Conservation (phyloP, 2,888 invertebrate genomes). For the Orthonevra nobilis region DNA sequence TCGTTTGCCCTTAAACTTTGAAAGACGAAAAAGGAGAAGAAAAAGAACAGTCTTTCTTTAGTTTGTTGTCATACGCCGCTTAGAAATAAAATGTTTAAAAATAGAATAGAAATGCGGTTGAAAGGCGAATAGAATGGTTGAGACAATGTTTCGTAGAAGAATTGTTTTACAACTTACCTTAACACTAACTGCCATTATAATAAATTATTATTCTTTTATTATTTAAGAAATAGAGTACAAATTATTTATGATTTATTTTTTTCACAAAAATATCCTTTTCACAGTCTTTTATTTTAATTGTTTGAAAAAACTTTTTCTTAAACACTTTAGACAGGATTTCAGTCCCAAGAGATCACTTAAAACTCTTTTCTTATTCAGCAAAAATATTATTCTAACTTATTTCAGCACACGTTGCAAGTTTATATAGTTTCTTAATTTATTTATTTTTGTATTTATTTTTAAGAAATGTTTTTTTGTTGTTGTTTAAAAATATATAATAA, state of each 20-base stretch:
- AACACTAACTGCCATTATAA: conserved; percentile 49
- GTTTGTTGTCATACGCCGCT: conserved; percentile 16
- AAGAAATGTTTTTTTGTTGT: too few species aligned
- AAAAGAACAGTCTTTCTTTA: background rate
- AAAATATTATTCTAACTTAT: too few species aligned
- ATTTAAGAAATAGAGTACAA: background rate
- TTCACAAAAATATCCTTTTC: conserved; percentile 2
- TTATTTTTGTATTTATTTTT: too few species aligned
- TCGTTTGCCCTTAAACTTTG: conserved; percentile 27
- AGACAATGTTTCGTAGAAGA: too few species aligned
- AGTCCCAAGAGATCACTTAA: background rate
- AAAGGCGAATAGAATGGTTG: background rate
- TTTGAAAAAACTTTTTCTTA: background rate
- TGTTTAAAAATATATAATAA: background rate
- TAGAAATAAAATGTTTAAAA: conserved; percentile 19
- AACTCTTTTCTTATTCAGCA: too few species aligned
- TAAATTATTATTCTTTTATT: background rate
- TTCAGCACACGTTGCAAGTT: too few species aligned
- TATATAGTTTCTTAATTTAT: too few species aligned
- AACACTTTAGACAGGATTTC: background rate
- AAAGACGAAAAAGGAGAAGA: too few species aligned
- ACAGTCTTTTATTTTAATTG: conserved; percentile 17
- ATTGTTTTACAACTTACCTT: conserved; percentile 45
- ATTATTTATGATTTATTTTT: background rate
- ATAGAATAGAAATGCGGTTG: conserved; percentile 15